A percentile compares a stretch with the other conserved stretches of the same genome.
phyloP scores from a whole-genome alignment of 2,797 vertebrate genomes.

The Sylvia borin region DNA sequence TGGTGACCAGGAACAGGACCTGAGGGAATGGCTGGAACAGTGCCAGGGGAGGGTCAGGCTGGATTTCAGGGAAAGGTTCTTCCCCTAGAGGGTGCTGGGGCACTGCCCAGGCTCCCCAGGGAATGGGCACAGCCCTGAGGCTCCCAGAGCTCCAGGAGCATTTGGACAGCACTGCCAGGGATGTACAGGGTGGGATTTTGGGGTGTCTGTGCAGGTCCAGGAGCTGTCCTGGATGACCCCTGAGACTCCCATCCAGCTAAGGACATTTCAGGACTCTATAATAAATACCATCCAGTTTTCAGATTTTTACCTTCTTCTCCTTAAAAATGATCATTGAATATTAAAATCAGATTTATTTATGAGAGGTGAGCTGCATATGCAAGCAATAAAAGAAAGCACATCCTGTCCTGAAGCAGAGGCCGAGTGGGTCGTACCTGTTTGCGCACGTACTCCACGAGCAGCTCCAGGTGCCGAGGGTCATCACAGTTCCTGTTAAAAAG shows the following conservation, averaged over 20 bases:
- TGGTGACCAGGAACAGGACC: background rate
- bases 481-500: constrained; percentile 90
- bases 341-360: background rate
- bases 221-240: fast-evolving
- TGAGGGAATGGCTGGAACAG: background rate
- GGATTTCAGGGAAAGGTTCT: background rate
- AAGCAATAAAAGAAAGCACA: background rate
- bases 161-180: background rate
- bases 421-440: constrained; percentile 83
- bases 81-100: background rate
- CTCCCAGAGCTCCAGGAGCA: background rate
- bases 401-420: background rate
- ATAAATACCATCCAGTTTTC: background rate
- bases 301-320: background rate
- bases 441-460: constrained; percentile 93
- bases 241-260: background rate
- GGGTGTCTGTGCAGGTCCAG: background rate
- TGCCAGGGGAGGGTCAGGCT: fast-evolving
- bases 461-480: constrained; percentile 88
- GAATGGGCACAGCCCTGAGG: fast-evolving
- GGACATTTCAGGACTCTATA: background rate
- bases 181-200: background rate
- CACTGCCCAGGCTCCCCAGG: background rate
- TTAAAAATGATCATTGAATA: background rate
- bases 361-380: background rate